Evolutionary conservation across 1,140 invertebrate species (phyloP).

Genomic region (Calephelis virginiensis): DNA sequence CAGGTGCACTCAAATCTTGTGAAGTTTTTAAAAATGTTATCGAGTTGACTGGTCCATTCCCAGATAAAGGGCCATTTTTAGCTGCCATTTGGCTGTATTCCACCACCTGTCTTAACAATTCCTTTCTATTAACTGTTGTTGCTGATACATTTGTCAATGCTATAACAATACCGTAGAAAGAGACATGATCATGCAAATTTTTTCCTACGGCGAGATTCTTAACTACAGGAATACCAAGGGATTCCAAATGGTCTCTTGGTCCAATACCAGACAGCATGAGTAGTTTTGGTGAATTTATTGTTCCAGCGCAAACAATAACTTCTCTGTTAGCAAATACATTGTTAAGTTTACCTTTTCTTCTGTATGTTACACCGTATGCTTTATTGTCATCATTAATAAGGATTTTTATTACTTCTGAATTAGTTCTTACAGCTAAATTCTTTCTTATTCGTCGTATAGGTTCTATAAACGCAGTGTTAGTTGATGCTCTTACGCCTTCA

Average conservation of each 20-base stretch:
- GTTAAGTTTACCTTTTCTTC: slow-evolving; percentile 19
- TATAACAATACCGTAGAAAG: slow-evolving; percentile 78
- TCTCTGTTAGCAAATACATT: slow-evolving; percentile 80
- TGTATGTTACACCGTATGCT: slow-evolving; percentile 4
- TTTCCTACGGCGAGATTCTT: slow-evolving; percentile 83
- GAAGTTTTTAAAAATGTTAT: slow-evolving; percentile 73
- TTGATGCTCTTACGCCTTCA: slow-evolving; percentile 79
- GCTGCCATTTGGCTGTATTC: slow-evolving; percentile 26
- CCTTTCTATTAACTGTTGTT: slow-evolving; percentile 54
- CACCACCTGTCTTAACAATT: slow-evolving; percentile 24
- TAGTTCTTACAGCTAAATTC: slow-evolving; percentile 85
- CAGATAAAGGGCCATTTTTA: slow-evolving; percentile 66
- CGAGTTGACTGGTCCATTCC: slow-evolving; percentile 68
- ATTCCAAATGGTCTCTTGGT: slow-evolving; percentile 79
- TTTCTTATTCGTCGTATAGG: slow-evolving; percentile 82
- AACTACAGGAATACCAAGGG: slow-evolving; percentile 80
- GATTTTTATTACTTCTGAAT: slow-evolving; percentile 84
- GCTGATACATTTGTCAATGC: slow-evolving; percentile 81
- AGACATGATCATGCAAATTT: slow-evolving; percentile 89
- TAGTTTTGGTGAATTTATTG: slow-evolving; percentile 72
- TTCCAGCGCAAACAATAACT: slow-evolving; percentile 81
- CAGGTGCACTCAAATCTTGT: slow-evolving; percentile 71
- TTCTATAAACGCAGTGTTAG: slow-evolving; percentile 85
- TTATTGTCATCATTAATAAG: slow-evolving; percentile 82
- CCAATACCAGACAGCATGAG: too few relatives aligned